Conservation (phyloP, 2,888 invertebrate genomes). For the Yponomeuta cagnagella region DNA sequence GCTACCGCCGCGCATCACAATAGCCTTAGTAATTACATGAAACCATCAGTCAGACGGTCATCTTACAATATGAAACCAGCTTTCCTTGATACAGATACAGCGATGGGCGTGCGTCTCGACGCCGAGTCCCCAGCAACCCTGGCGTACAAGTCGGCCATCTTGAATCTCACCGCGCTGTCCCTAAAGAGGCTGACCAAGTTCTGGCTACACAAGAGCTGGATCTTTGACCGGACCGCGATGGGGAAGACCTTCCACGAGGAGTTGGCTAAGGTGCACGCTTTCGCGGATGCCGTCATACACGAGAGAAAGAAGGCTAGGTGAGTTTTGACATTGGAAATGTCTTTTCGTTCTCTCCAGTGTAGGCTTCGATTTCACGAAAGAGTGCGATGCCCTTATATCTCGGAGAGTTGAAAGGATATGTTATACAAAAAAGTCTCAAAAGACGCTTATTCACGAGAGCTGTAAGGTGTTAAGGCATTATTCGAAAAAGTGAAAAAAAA, state of each 20-base stretch:
- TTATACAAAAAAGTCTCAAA: too few relatives aligned
- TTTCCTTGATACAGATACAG: slow-evolving; percentile 55
- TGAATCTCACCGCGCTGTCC: slow-evolving; percentile 43
- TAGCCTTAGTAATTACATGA: too few relatives aligned
- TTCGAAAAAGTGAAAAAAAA: too few relatives aligned
- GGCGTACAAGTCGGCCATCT: slow-evolving; percentile 71
- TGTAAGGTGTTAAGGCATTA: too few relatives aligned
- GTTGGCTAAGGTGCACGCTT: slow-evolving; percentile 64
- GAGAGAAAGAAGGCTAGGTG: slow-evolving; percentile 45
- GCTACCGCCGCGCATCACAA: too few relatives aligned
- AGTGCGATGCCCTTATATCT: too few relatives aligned
- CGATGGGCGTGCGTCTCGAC: slow-evolving; percentile 78
- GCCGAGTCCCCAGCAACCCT: slow-evolving; percentile 45
- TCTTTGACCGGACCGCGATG: slow-evolving; percentile 59
- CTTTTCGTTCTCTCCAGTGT: too few relatives aligned
- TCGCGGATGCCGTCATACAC: slow-evolving; percentile 72
- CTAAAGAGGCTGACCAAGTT: slow-evolving; percentile 51
- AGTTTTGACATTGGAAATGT: not conserved
- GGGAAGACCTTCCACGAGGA: slow-evolving; percentile 66
- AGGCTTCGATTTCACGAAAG: too few relatives aligned
- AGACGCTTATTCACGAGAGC: too few relatives aligned
- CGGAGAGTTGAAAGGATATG: too few relatives aligned
- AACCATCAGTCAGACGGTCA: too few relatives aligned
- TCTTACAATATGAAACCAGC: too few relatives aligned
- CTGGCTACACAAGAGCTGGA: slow-evolving; percentile 72